A percentile compares a stretch with the other conserved stretches of the same genome.
These are phyloP conservation scores for Osmerus eperlanus DNA, from an alignment of 2,113 vertebrate genomes.

Conservation along the genomic window DNA sequence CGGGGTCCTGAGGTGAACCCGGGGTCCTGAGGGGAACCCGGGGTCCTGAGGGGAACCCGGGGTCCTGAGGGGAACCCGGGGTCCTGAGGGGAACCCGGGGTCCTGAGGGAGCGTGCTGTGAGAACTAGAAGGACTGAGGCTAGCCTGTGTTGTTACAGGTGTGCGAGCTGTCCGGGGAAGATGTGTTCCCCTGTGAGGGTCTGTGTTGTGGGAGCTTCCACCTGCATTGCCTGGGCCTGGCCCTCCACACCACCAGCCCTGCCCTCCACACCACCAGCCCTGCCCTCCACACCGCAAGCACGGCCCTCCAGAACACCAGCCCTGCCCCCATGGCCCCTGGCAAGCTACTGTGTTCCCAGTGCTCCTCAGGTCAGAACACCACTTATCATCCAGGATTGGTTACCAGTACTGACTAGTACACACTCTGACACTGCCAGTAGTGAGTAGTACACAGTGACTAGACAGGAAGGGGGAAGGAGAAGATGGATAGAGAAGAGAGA, in stretches of 20 bases:
- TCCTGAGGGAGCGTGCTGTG: neutral
- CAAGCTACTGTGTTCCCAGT: slow-evolving; percentile 85
- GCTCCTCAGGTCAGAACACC: slow-evolving; percentile 80
- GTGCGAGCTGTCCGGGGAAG: slow-evolving; percentile 87
- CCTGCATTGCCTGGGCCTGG: slow-evolving; percentile 80
- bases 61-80: too few species aligned
- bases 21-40: too few species aligned
- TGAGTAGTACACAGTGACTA: neutral
- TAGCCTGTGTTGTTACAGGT: slow-evolving; percentile 63
- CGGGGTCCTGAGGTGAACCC: neutral
- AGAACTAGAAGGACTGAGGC: neutral
- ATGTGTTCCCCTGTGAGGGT: slow-evolving; percentile 87
- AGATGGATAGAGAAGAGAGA: too few species aligned
- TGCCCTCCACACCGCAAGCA: too few species aligned
- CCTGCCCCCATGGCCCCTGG: slow-evolving; percentile 61
- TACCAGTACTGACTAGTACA: neutral
- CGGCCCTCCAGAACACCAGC: too few species aligned
- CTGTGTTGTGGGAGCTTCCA: slow-evolving; percentile 91
- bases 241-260: slow-evolving; percentile 59
- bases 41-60: too few species aligned
- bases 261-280: too few species aligned
- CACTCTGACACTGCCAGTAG: neutral
- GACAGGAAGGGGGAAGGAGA: too few species aligned
- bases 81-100: neutral
- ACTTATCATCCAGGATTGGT: neutral